Percentiles rank a stretch among this genome's conserved stretches.
These are phyloP conservation scores for Asteroscopus sphinx DNA, from an alignment of 2,888 invertebrate genomes.

Conservation along the genomic window DNA sequence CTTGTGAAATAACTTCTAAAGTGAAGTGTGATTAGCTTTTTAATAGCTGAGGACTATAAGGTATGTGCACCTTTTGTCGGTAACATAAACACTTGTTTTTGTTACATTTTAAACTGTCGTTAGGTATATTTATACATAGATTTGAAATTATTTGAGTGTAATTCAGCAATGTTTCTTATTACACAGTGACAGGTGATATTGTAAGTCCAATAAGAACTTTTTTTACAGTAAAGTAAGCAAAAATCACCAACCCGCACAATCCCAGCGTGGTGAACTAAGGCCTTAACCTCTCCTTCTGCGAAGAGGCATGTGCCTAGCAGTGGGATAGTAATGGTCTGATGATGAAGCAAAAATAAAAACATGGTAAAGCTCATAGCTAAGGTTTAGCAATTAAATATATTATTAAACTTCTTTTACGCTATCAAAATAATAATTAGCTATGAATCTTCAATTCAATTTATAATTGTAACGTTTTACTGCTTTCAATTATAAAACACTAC, in stretches of 20 bases:
- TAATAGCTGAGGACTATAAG: conserved; percentile 60
- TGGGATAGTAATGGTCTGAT: no score
- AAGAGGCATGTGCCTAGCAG: no score
- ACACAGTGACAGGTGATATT: neutral
- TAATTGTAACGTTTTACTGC: no score
- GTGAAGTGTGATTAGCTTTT: conserved; percentile 57
- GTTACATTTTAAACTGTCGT: conserved; percentile 7
- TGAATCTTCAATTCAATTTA: no score
- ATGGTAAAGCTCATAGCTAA: neutral
- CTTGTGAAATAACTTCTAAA: conserved; percentile 61
- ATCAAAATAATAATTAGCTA: neutral
- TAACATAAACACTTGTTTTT: conserved; percentile 25
- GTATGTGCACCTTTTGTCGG: conserved; percentile 58
- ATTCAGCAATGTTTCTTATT: conserved; percentile 2
- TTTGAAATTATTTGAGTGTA: conserved; percentile 2
- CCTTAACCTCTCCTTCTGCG: no score
- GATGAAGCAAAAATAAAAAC: no score
- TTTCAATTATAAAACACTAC: no score
- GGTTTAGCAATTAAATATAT: neutral
- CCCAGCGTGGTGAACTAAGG: no score
- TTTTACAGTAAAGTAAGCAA: neutral
- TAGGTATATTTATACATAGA: conserved; percentile 1
- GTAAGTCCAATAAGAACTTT: neutral
- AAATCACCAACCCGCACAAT: no score
- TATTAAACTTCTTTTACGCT: no score